phyloP scores from a whole-genome alignment of 2,888 invertebrate species.

The Adineta ricciae region DNA sequence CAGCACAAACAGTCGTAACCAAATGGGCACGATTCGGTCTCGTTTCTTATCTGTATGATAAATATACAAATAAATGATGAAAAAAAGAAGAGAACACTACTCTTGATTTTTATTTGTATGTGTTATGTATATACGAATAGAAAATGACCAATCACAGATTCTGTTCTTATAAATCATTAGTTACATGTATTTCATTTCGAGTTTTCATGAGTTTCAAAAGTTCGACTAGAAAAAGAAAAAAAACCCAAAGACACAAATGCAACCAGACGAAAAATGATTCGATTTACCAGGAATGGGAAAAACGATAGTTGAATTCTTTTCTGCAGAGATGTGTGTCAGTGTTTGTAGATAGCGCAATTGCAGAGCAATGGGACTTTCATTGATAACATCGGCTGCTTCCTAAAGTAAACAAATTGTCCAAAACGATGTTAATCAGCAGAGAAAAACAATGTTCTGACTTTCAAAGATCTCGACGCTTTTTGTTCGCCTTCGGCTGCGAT shows the following conservation, averaged over 20 bases:
- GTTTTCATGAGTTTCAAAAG: not conserved
- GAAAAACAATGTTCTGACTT: conserved; percentile 40
- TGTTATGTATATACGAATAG: not conserved
- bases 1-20: not conserved
- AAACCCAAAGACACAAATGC: conserved; percentile 33
- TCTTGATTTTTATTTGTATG: not conserved
- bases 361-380: conserved; percentile 67
- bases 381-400: conserved; percentile 75
- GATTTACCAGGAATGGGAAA: conserved; percentile 47
- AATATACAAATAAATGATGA: not conserved
- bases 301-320: conserved; percentile 48
- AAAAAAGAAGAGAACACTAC: not conserved
- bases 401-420: not conserved
- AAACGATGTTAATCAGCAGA: not conserved
- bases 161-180: not conserved
- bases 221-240: not conserved
- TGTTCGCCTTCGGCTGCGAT: conserved; percentile 42
- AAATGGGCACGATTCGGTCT: not conserved
- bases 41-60: not conserved
- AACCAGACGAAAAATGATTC: not conserved
- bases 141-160: not conserved
- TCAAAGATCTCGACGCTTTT: conserved; percentile 66
- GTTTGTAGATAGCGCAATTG: conserved; percentile 53
- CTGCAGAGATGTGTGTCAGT: conserved; percentile 44
- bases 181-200: not conserved